Conservation (phyloP, 2,113 vertebrate genomes). For the Plecotus auritus region DNA sequence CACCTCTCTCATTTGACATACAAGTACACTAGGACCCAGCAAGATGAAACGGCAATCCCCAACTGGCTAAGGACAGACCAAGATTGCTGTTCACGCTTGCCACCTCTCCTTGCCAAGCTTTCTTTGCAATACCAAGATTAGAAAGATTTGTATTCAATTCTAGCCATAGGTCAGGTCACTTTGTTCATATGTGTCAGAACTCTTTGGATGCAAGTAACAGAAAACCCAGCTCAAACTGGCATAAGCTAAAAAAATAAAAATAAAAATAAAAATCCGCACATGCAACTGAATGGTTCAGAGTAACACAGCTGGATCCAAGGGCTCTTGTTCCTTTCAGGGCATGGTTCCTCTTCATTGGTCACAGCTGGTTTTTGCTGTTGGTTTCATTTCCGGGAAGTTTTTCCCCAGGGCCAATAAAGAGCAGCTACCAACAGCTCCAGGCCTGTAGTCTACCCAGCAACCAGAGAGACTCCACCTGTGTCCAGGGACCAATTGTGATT, state of each 20-base stretch:
- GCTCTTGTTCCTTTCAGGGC: neutral
- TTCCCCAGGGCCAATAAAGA: neutral
- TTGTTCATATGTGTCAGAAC: neutral
- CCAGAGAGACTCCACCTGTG: neutral
- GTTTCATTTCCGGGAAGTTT: neutral
- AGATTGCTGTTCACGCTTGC: neutral
- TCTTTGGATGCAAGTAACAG: neutral
- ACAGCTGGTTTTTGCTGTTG: neutral
- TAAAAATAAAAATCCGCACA: neutral
- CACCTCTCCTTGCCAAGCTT: neutral
- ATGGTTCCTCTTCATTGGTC: neutral
- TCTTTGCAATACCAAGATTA: neutral
- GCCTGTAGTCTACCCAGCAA: neutral
- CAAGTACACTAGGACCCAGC: neutral
- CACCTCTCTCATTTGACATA: constrained; percentile 47
- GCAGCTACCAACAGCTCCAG: neutral
- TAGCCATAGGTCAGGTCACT: neutral
- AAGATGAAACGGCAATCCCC: constrained; percentile 1
- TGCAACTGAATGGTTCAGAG: neutral
- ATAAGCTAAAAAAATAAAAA: neutral
- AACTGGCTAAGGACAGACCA: neutral
- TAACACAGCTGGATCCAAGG: neutral
- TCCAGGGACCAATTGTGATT: neutral
- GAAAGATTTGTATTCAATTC: neutral
- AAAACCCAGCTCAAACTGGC: neutral